Conservation (phyloP, 2,113 vertebrate species). For the Galeopterus variegatus region DNA sequence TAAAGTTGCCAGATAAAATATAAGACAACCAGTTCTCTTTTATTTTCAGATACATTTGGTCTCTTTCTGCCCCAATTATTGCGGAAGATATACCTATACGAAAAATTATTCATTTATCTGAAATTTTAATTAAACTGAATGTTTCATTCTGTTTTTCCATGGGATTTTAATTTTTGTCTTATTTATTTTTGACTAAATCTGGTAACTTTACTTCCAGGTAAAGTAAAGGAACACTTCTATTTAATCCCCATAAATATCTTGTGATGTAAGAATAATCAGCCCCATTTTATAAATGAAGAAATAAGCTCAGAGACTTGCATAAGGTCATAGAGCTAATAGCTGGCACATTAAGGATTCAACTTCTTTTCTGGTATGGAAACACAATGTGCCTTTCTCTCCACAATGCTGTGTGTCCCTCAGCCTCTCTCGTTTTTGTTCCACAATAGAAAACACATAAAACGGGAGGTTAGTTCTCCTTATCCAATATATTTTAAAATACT, state of each 20-base stretch:
- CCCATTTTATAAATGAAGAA: constrained; percentile 36
- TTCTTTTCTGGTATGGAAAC: background rate
- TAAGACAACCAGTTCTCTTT: background rate
- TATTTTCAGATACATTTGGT: constrained; percentile 37
- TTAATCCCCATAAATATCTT: background rate
- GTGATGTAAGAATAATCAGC: constrained; percentile 22
- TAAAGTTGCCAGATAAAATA: background rate
- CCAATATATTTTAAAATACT: background rate
- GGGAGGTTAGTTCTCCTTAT: background rate
- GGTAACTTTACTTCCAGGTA: background rate
- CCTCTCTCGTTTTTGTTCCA: background rate
- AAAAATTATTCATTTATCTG: constrained; percentile 41
- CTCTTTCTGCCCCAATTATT: background rate
- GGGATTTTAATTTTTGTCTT: background rate
- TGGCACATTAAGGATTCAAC: background rate
- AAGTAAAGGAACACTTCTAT: background rate
- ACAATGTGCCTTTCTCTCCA: background rate
- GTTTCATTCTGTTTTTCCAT: background rate
- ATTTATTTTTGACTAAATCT: background rate
- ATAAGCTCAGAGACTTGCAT: background rate
- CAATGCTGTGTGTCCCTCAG: background rate
- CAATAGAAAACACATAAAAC: background rate
- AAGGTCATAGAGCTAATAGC: background rate
- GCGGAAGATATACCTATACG: background rate
- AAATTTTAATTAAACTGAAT: constrained; percentile 34